These are phyloP conservation scores for Antheraea assamensis DNA, from an alignment of 2,888 invertebrate genomes.

Conservation along the genomic window DNA sequence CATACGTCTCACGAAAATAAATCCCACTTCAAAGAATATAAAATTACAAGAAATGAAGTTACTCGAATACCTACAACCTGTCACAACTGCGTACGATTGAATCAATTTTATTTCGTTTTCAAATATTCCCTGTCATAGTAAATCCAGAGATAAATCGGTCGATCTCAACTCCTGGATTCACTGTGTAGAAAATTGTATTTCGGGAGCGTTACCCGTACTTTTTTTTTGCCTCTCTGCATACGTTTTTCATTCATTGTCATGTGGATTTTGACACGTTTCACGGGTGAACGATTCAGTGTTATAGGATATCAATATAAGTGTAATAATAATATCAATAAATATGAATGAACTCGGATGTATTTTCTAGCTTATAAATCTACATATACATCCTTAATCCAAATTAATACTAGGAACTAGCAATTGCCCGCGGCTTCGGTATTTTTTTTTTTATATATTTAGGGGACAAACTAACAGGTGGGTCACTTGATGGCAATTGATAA, in stretches of 20 bases:
- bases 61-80: constrained; percentile 20
- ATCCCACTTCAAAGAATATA: constrained; percentile 6
- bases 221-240: constrained; percentile 42
- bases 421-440: no score
- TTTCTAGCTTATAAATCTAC: background rate
- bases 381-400: no score
- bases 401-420: no score
- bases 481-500: no score
- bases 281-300: constrained; percentile 5
- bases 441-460: no score
- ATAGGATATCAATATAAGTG: background rate
- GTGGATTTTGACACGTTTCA: constrained; percentile 2
- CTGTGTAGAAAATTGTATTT: constrained; percentile 69
- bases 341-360: constrained; percentile 3
- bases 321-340: constrained; percentile 21
- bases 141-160: constrained; percentile 57
- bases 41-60: constrained; percentile 13
- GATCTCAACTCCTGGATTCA: constrained; percentile 49
- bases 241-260: constrained; percentile 35
- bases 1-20: background rate
- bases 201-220: constrained; percentile 45
- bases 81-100: constrained; percentile 35
- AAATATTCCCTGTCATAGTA: constrained; percentile 59
- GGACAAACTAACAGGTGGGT: no score
- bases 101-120: constrained; percentile 50